phyloP scores from a whole-genome alignment of 2,888 invertebrate species.

The Tachina grossa region DNA sequence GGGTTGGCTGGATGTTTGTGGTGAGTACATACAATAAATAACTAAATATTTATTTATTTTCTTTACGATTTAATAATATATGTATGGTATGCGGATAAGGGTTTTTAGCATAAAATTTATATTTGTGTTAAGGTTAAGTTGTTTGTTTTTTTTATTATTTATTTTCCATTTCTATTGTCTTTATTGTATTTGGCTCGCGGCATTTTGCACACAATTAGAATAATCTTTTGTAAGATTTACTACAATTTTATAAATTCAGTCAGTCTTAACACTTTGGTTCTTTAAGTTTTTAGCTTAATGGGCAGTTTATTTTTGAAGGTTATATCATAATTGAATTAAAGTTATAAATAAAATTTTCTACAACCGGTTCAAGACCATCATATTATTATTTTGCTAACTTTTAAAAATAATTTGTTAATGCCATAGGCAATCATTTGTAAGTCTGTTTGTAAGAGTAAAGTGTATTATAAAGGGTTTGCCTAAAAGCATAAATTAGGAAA shows the following conservation, averaged over 20 bases:
- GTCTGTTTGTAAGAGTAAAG: neutral
- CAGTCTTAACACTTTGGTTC: conserved; percentile 9
- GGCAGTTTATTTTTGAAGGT: conserved; percentile 2
- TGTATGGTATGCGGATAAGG: neutral
- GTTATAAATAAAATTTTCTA: conserved; percentile 9
- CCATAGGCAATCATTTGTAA: neutral
- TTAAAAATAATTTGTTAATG: conserved; percentile 20
- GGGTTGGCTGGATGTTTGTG: conserved; percentile 83
- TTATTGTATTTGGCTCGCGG: neutral
- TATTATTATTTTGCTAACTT: neutral
- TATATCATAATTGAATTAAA: conserved; percentile 34
- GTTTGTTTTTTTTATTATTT: conserved; percentile 34
- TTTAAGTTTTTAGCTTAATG: conserved; percentile 7
- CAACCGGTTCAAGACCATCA: conserved; percentile 36
- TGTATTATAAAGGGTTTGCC: neutral
- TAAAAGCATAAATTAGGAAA: no score
- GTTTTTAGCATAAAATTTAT: conserved; percentile 19
- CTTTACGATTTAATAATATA: conserved; percentile 5
- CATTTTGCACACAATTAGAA: neutral
- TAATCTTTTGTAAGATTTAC: neutral
- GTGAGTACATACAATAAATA: conserved; percentile 76
- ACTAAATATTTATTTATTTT: conserved; percentile 34
- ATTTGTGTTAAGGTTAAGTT: conserved; percentile 66
- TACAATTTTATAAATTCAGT: conserved; percentile 17
- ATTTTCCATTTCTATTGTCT: conserved; percentile 30